Evolutionary conservation across 2,888 invertebrate species (phyloP), one percentile per base, ranked within the genome.

Genomic region (Steinernema carpocapsae): DNA sequence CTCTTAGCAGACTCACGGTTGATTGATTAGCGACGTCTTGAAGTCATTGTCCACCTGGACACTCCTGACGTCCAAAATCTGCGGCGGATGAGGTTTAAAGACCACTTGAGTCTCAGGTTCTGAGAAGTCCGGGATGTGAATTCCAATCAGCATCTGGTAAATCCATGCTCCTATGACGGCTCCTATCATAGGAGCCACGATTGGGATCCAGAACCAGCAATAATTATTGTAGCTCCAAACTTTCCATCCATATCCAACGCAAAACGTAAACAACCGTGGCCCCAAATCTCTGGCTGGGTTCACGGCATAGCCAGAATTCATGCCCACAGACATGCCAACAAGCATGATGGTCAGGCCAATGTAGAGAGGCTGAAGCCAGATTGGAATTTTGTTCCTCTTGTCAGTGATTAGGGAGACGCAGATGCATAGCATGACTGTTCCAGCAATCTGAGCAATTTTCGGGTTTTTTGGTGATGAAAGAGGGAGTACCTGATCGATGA

Each of bases 271-370:
- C 19, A 91, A 81, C 74, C 91, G 84, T 0, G 91, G 91, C 0
- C 88, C 87, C 19, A 91, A 86, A 84, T 91, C 91, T 75, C 91
- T 85, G 26, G 91, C 91, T 0, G 91, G 91, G 84, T 91, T 64
- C 32, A 64, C 37, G 2, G 64, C 64, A n/a, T 64, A 32, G 10
- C 91, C 91, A 77, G 90, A 90, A 84, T 91, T 91, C 75, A 87
- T 85, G 1, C 90, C 90, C 75, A 89, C 89, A 12, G 89, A 76
- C 79, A 85, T 79, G 72, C 84, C 82, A 56, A 86, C 75, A 45
- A 80, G 72, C 22, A 78, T 73, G 37, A 86, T 74, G 42, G 82
- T 80, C 46, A 78, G 52, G 17, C 80, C 84, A 71, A 86, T 79
- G 74, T 83, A 78, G 6, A 79, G 76, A 2, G 86, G 86, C 74